Base-by-base conservation (phyloP, 2,113 vertebrate species). In the Chionomys nivalis region DNA sequence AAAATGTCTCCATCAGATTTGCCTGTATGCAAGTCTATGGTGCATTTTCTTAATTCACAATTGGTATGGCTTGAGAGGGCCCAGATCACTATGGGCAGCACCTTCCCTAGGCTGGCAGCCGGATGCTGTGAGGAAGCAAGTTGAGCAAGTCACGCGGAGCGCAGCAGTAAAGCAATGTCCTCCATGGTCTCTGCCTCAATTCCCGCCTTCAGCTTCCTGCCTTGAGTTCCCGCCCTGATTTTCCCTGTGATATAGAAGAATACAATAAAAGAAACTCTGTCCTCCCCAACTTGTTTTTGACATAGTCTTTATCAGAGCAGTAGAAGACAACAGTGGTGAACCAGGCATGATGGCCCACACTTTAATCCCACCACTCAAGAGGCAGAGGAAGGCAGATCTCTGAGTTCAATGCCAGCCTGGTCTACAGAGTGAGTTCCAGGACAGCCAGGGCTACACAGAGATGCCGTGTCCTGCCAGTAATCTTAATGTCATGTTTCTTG, bases 271-370 rank as follows among this genome's bases (percentile, higher is more conserved):
- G 39, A 42, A 63, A 63, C n/a, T n/a, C 39, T 44, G 42, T 63
- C n/a, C 14, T 65, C 39, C 58, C 39, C 24, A 83, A 10, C 39
- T 44, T 65, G n/a, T 19, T 44, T 85, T 85, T 31, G 55, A 31
- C n/a, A 28, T 28, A 26, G n/a, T 61, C n/a, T 65, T 85, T 44
- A 65, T 44, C 58, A 44, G 81, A 44, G 58, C 39, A 85, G 44
- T 85, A 44, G n/a, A 44, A 83, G 81, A 85, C 81, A 65, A 42
- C 14, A 65, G 26, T 10, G 8, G 14, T 42, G 8, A 83, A 4
- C 7, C 0, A 24, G 8, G n/a, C n/a, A 42, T 42, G 7, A 4
- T 17, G 4, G n/a, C 16, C 5, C 81, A 44, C 4, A 3, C 58
- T 85, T 85, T 16, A 83, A 63, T 10, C 24, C n/a, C 55, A 63